Evolutionary conservation across 2,888 invertebrate species (phyloP), one percentile per base, ranked within the genome.

Genomic region (Galeopsomyia nigrocyanea): DNA sequence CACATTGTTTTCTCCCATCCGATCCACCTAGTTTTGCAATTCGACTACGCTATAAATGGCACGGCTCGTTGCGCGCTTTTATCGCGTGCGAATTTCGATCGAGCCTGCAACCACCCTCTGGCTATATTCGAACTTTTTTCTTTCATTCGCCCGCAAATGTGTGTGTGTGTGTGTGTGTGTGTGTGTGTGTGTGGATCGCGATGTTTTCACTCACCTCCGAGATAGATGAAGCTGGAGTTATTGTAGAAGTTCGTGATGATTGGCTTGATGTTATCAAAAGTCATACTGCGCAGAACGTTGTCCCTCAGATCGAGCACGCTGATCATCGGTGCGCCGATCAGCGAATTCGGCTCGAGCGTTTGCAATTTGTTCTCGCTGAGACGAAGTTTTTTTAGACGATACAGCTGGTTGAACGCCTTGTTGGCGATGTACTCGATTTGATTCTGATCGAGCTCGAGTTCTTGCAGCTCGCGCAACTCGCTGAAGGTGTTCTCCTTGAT

Each of bases 401-500:
- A 91, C 81, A 95, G 87, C 0, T 94, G 94, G 75, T 92, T 91
- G 81, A 95, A 91, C 21, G 95, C 95, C 71, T 92, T 90, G 80
- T 93, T 92, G 14, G 93, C 92, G 79, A 95, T 92, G 82, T 91
- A 91, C 87, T 92, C 87, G 81, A 93, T 89, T 78, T 89, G 89
- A 83, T 92, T 92, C 82, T 91, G 90, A 81, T 92, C 92, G 80
- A 94, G 87, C 56, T 92, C 89, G 80, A 94, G 86, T 81, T 93
- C 93, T 70, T 90, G 89, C 50, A 94, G 87, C 80, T 92, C 91
- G 88, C 93, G 92, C 84, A 94, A 87, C 83, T 95, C 94, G 0
- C 92, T 91, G 86, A 95, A 95, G 50, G 92, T 93, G 76, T 92
- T 91, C 79, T 94, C 94, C 3, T 93, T 93, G 80, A 95, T 89